Conservation (phyloP, 37 sponge, comb jelly and placozoan species). For the Spongia lamella region DNA sequence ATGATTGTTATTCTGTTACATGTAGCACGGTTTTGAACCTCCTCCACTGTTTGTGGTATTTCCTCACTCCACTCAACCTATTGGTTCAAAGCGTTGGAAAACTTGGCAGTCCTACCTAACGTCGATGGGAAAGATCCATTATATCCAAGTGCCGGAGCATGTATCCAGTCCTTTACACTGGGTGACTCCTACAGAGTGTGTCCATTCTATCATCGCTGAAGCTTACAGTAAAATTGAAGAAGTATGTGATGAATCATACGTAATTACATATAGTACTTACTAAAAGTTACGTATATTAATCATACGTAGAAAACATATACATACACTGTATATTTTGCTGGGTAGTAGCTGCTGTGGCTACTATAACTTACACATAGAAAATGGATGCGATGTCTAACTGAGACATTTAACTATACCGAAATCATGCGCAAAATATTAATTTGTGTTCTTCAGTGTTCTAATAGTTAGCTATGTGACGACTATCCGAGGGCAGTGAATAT, state of each 20-base stretch:
- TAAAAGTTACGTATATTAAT: not conserved
- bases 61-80: constrained; percentile 51
- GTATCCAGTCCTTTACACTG: constrained; percentile 29
- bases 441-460: too few species aligned
- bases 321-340: too few species aligned
- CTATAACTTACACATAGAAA: too few species aligned
- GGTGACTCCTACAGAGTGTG: constrained; percentile 22
- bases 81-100: constrained; percentile 64
- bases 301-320: not conserved
- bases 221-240: too few species aligned
- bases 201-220: constrained; percentile 12
- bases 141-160: constrained; percentile 50
- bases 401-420: too few species aligned
- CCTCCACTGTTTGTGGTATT: constrained; percentile 63
- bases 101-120: constrained; percentile 66
- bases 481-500: too few species aligned
- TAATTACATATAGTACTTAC: too few species aligned
- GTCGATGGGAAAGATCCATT: constrained; percentile 65
- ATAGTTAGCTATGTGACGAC: too few species aligned
- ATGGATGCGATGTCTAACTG: too few species aligned
- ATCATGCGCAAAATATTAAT: too few species aligned
- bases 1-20: not conserved
- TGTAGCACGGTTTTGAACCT: constrained; percentile 60
- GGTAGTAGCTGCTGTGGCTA: too few species aligned
- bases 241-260: too few species aligned